Evolutionary conservation across 2,797 vertebrate genomes (phyloP), one percentile per base, ranked within the genome.

Genomic region (Melanotaenia parkinsoni): DNA sequence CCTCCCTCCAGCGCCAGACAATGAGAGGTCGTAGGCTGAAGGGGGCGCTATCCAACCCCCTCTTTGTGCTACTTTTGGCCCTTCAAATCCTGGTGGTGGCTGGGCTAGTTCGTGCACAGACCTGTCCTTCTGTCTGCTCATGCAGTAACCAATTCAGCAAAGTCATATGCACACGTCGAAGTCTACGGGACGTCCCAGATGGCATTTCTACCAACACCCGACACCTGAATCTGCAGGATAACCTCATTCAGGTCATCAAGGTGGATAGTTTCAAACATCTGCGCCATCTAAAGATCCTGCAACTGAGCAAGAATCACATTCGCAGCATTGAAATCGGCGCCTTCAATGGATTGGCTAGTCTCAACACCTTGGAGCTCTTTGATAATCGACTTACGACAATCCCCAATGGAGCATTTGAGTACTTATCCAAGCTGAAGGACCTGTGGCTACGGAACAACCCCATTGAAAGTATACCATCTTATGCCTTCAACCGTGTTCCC

Each of bases 21-120:
- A 99, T 99, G 98, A 97, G 97, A 99, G 97, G 97, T 97, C 97
- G 95, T 98, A 99, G 96, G 97, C 98, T 98, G 95, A 99, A 98
- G 96, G 98, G 97, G 97, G 97, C 97, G 90, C 94, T 98, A 94
- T 98, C 97, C 94, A 96, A 99, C 97, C 98, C 98, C 91, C 96
- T 99, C 92, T 97, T 98, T 94, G 96, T 98, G 94, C 94, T 98
- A 91, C 96, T 99, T 85, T 94, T 99, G 94, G 96, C 97, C 94
- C 97, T 99, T 94, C 97, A 99, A 92, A 96, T 99, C 92, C 95
- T 99, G 73, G 97, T 97, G 89, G 97, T 99, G 86, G 98, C 97
- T 76, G 98, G 97, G 88, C 92, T 99, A 88, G 98, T 99, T 61
- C 94, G 97, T 82, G 98, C 97, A 89, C 97, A 99, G 86, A 98